A percentile compares a stretch with the other conserved stretches of the same genome.
Conservation (phyloP, 2,888 invertebrate species). For the Parapristionchus giblindavisi region DNA sequence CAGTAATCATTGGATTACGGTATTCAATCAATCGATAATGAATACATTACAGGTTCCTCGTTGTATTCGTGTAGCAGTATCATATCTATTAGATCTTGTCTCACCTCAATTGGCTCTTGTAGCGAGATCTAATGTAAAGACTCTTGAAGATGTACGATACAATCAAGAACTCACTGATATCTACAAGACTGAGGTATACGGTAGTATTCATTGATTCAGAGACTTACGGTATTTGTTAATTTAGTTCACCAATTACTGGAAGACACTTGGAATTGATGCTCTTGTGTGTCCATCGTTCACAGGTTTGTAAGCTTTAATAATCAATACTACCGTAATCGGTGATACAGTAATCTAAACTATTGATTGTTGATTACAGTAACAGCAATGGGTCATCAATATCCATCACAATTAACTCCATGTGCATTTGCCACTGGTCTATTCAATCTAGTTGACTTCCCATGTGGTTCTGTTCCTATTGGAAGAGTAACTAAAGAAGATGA, state of each 20-base stretch:
- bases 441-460: constrained; percentile 70
- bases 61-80: constrained; percentile 48
- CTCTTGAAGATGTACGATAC: constrained; percentile 44
- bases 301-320: constrained; percentile 40
- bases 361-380: constrained; percentile 50
- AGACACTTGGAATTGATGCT: constrained; percentile 65
- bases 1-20: too few species aligned
- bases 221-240: not conserved
- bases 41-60: constrained; percentile 53
- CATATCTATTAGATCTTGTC: constrained; percentile 44
- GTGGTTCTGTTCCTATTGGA: constrained; percentile 70
- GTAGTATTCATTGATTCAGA: not conserved
- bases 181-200: constrained; percentile 54
- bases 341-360: not conserved
- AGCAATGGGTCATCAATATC: constrained; percentile 61
- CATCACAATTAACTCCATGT: constrained; percentile 56
- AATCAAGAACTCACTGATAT: constrained; percentile 61
- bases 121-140: constrained; percentile 43
- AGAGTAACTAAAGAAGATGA: constrained; percentile 42
- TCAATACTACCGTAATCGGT: not conserved
- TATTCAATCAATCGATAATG: too few species aligned
- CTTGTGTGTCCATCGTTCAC: constrained; percentile 70
- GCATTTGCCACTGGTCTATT: constrained; percentile 68
- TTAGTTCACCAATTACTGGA: constrained; percentile 61
- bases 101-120: constrained; percentile 55